phyloP scores from a whole-genome alignment of 2,888 invertebrate genomes.

The Dasypogon diadema region DNA sequence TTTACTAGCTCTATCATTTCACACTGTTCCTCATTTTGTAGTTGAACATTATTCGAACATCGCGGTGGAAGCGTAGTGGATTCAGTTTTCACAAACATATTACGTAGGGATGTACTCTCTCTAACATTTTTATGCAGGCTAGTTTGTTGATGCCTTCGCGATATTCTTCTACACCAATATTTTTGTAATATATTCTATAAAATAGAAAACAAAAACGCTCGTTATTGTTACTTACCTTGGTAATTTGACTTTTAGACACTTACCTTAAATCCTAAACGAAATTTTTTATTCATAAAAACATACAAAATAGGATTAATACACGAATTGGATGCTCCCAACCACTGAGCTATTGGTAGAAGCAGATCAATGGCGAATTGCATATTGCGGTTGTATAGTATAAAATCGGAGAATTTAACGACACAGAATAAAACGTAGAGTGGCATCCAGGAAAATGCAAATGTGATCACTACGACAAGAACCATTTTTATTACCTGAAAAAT shows the following conservation, averaged over 20 bases:
- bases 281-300: slow-evolving; percentile 72
- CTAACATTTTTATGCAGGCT: not conserved
- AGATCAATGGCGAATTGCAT: slow-evolving; percentile 60
- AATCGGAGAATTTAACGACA: slow-evolving; percentile 64
- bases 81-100: slow-evolving; percentile 27
- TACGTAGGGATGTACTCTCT: slow-evolving; percentile 6
- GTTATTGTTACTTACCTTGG: not conserved
- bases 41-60: not conserved
- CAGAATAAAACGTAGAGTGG: slow-evolving; percentile 70
- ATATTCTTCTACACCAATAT: slow-evolving; percentile 20
- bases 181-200: slow-evolving; percentile 25
- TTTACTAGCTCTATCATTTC: slow-evolving; percentile 32
- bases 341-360: slow-evolving; percentile 69
- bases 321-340: slow-evolving; percentile 71
- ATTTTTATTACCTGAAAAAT: slow-evolving; percentile 69
- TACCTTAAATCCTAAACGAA: slow-evolving; percentile 70
- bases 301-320: slow-evolving; percentile 73
- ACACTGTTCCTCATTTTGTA: slow-evolving; percentile 3
- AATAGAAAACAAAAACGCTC: not conserved
- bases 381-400: slow-evolving; percentile 53
- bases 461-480: slow-evolving; percentile 71
- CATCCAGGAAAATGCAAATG: slow-evolving; percentile 72
- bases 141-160: not conserved
- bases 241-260: too few species aligned
- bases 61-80: slow-evolving; percentile 5